These are phyloP conservation scores for Rhabdornis inornatus DNA, from an alignment of 2,113 vertebrate species.

Conservation along the genomic window DNA sequence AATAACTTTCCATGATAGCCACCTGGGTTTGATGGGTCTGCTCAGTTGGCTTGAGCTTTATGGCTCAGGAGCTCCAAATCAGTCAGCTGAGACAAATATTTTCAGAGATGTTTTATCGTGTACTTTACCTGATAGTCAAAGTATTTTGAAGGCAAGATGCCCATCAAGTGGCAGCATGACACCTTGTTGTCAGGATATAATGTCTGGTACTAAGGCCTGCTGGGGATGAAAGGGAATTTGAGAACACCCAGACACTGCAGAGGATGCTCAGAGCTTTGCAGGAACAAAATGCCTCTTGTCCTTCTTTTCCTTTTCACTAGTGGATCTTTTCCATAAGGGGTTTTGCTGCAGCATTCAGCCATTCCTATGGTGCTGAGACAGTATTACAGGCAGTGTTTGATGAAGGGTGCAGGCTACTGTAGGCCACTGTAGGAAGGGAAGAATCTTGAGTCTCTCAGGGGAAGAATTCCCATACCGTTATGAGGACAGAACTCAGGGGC, in stretches of 20 bases:
- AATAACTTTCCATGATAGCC: neutral
- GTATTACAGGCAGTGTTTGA: neutral
- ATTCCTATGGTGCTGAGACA: neutral
- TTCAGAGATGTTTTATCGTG: neutral
- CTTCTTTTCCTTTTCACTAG: neutral
- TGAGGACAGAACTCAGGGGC: neutral
- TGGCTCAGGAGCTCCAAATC: neutral
- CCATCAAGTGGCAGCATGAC: neutral
- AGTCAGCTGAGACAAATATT: neutral
- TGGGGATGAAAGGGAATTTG: accelerated
- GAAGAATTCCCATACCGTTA: neutral
- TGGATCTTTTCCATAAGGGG: neutral
- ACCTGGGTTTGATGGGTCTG: neutral
- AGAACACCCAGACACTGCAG: neutral
- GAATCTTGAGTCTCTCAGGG: neutral
- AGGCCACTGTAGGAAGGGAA: neutral
- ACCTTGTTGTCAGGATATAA: neutral
- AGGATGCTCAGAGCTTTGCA: neutral
- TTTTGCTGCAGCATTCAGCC: neutral
- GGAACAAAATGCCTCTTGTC: neutral
- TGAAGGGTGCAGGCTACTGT: neutral
- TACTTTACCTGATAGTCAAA: neutral
- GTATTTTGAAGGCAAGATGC: neutral
- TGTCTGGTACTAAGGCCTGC: neutral
- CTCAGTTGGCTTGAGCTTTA: neutral